Conservation (phyloP, 2,797 vertebrate species). For the Clarias laeviceps region DNA sequence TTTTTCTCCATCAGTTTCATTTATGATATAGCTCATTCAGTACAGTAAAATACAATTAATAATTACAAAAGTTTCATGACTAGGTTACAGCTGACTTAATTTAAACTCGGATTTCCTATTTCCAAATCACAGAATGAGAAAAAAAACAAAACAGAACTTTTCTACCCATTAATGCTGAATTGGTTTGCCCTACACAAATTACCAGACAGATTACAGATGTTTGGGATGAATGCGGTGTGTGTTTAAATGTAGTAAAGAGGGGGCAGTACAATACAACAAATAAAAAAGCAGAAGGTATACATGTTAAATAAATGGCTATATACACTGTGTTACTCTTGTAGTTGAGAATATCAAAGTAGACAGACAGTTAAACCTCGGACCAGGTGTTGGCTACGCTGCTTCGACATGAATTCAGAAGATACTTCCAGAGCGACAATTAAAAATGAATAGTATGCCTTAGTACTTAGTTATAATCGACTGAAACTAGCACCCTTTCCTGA, state of each 20-base stretch:
- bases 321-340: slow-evolving; percentile 44
- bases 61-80: slow-evolving; percentile 56
- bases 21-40: slow-evolving; percentile 60
- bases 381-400: background rate
- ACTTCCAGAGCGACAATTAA: background rate
- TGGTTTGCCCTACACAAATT: slow-evolving; percentile 44
- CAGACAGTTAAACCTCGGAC: background rate
- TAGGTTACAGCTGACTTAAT: slow-evolving; percentile 58
- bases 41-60: slow-evolving; percentile 63
- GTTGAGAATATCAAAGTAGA: slow-evolving; percentile 2
- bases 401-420: background rate
- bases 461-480: background rate
- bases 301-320: slow-evolving; percentile 38
- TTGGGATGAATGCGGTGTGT: slow-evolving; percentile 32
- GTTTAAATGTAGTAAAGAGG: slow-evolving; percentile 40
- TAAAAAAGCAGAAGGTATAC: slow-evolving; percentile 30
- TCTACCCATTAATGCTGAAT: slow-evolving; percentile 53
- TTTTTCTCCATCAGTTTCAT: slow-evolving; percentile 38
- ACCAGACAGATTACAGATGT: slow-evolving; percentile 47
- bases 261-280: slow-evolving; percentile 30
- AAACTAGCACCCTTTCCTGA: slow-evolving; percentile 5
- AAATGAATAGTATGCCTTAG: background rate
- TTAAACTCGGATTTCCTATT: slow-evolving; percentile 54
- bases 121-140: slow-evolving; percentile 22
- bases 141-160: background rate